Evolutionary conservation across 2,113 vertebrate species (phyloP).

Genomic region (Tetrax tetrax): DNA sequence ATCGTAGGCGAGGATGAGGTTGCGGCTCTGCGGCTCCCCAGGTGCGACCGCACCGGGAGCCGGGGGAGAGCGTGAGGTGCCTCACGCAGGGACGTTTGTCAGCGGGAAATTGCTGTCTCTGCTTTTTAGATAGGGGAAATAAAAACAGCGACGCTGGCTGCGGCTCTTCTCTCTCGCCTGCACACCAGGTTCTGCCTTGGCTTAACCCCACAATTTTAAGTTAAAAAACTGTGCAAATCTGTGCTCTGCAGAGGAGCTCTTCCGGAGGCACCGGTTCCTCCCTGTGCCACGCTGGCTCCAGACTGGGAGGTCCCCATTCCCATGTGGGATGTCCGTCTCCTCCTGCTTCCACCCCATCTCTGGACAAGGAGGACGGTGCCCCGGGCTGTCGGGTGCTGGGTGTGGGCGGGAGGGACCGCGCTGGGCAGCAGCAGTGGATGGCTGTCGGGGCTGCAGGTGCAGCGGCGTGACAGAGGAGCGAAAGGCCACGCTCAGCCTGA

Average conservation of each 20-base stretch:
- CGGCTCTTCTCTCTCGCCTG: neutral
- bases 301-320: neutral
- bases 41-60: neutral
- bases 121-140: neutral
- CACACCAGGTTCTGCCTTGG: neutral
- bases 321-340: accelerated
- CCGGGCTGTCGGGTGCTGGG: accelerated
- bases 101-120: neutral
- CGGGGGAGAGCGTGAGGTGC: neutral
- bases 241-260: neutral
- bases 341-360: neutral
- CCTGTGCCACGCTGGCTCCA: neutral
- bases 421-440: neutral
- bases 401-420: neutral
- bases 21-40: neutral
- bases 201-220: neutral
- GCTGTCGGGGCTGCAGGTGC: accelerated
- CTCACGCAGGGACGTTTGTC: neutral
- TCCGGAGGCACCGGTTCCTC: neutral
- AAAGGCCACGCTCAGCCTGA: neutral
- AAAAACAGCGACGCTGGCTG: neutral
- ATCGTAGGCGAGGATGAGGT: neutral
- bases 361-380: accelerated
- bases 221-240: neutral
- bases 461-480: accelerated